Percentiles rank a stretch among this genome's conserved stretches.
Evolutionary conservation across 1,140 invertebrate genomes (phyloP).

Genomic region (Stenopsyche tienmushanensis): DNA sequence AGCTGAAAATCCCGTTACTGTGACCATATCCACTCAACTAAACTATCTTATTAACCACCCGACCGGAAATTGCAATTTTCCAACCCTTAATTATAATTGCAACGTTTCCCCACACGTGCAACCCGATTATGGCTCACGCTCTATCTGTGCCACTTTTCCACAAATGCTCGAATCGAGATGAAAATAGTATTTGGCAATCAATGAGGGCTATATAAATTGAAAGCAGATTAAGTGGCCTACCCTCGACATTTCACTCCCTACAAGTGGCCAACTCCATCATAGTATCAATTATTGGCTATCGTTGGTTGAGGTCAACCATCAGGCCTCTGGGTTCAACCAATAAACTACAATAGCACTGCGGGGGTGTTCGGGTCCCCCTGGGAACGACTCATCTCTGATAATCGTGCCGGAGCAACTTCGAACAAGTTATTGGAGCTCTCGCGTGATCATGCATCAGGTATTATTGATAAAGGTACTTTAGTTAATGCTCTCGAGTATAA

Average conservation of each 20-base stretch:
- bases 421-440: background rate
- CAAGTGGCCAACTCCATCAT: background rate
- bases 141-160: too few species aligned
- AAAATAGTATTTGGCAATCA: too few species aligned
- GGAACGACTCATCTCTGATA: background rate
- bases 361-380: background rate
- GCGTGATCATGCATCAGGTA: background rate
- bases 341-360: background rate
- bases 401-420: background rate
- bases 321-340: background rate
- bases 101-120: background rate
- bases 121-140: background rate
- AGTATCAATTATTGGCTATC: slow-evolving; percentile 6
- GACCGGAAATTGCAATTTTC: background rate
- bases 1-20: background rate
- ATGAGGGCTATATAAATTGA: too few species aligned
- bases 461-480: too few species aligned
- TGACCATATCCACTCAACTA: too few species aligned
- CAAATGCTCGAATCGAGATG: too few species aligned
- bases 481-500: too few species aligned
- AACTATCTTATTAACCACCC: background rate
- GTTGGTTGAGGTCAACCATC: background rate
- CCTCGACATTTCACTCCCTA: background rate
- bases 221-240: too few species aligned
- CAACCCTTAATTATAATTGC: background rate